Conservation (phyloP, 2,888 invertebrate genomes). For the Andrena bicolor region DNA sequence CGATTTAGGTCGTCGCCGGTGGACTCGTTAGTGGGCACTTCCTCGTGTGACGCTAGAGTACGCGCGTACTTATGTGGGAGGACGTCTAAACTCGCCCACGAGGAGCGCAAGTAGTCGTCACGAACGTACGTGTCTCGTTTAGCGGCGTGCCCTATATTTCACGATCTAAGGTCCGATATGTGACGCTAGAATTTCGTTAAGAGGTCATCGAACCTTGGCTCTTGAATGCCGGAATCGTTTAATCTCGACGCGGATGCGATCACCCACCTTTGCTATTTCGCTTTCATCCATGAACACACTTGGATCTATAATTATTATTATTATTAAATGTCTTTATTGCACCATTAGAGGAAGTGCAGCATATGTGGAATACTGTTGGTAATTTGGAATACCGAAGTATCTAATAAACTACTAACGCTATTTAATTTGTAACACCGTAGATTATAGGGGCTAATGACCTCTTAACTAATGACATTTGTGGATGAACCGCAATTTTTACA, state of each 20-base stretch:
- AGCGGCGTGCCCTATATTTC: background rate
- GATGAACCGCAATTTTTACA: too few species aligned
- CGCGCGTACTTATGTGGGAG: slow-evolving; percentile 47
- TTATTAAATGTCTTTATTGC: too few species aligned
- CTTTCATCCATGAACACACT: too few species aligned
- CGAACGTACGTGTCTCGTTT: background rate
- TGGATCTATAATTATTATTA: too few species aligned
- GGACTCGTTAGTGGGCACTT: slow-evolving; percentile 65
- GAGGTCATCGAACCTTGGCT: background rate
- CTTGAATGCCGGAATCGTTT: background rate
- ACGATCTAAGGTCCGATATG: background rate
- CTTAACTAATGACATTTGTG: too few species aligned
- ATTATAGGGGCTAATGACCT: too few species aligned
- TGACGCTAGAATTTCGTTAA: background rate
- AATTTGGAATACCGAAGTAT: too few species aligned
- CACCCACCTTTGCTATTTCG: too few species aligned
- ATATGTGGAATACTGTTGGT: too few species aligned
- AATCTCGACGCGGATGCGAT: background rate
- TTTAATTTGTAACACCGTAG: too few species aligned
- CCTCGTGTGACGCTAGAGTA: slow-evolving; percentile 44
- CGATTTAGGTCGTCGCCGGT: slow-evolving; percentile 66
- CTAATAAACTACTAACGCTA: too few species aligned
- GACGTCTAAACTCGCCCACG: slow-evolving; percentile 49
- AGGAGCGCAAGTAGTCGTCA: slow-evolving; percentile 14
- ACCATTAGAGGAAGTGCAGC: too few species aligned